Base-by-base conservation (phyloP, 2,113 vertebrate species). In the Copsychus sechellarum region DNA sequence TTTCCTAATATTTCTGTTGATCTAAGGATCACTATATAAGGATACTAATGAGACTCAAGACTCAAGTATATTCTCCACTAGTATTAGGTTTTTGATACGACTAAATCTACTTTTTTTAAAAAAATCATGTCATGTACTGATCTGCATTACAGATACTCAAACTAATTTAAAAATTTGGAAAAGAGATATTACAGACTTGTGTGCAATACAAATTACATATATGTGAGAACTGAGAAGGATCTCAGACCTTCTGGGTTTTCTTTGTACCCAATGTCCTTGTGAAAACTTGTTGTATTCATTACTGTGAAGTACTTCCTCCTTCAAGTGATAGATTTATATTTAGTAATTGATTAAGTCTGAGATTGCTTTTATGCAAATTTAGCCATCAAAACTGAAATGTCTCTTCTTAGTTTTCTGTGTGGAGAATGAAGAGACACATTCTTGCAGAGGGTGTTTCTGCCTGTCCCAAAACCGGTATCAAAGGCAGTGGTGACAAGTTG, bases 331-430 rank as follows among this genome's bases (percentile, higher is more conserved):
- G 70, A 82, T 92, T 91, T 86, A 89, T 89, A 76, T 77, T 76
- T 95, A 94, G 88, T 69, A 92, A 94, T 80, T 96, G 70, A 91
- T 96, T 82, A 95, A 95, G 31, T 53, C 74, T 79, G 88, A 94
- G 92, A 96, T 92, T 93, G 62, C 88, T 96, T 96, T 95, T 96
- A 95, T 86, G 74, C 54, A 95, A 95, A 96, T 95, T 62, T 90
- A n/a, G 8, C 14, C 31, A 70, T 88, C 85, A 86, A 42, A 85
- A 73, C 42, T 54, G 24, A 77, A 90, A 73, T 45, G 21, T 15
- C 70, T 84, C 81, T 47, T 81, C 61, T 85, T 60, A 40, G 66
- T n/a, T 90, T 93, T 94, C 79, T 92, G 23, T 50, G 14, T 50
- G 77, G 70, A 94, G 53, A 77, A 34, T 64, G 23, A 91, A 82